Base-by-base conservation (phyloP, 2,797 vertebrate genomes). In the Lithobates pipiens region DNA sequence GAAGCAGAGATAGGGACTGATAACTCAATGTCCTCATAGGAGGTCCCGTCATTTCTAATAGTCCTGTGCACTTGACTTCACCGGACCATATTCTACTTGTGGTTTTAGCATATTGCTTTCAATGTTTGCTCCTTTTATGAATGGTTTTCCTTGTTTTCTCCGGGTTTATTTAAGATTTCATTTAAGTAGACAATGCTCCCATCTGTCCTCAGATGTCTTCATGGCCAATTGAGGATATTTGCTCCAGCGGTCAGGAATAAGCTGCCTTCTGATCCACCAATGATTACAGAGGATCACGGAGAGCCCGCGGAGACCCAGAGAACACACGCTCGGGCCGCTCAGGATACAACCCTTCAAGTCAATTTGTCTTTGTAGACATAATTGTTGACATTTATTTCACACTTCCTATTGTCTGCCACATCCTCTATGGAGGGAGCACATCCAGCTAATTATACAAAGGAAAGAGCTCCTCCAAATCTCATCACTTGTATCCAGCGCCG, bases 401-500 rank as follows among this genome's bases (percentile, higher is more conserved):
- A 75, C 70, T 27, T 82, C 80, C 46, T 36, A 72, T 82, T 82
- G 80, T 82, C 32, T 18, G 15, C 5, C 10, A 82, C 80, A 67
- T 82, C 80, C 80, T 75, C 70, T 8, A 32, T 18, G 15, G 16
- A 67, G 46, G 25, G 76, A 2, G 3, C 10, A n/a, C 18, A 39
- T 32, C 1, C 16, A 63, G 21, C 15, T 76, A 29, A 39, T n/a
- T 57, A 39, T 15, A 63, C 10, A 25, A 7, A 65, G 76, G 76
- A 77, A 77, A 57, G 36, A 61, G 16, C 75, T 8, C 21, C 34
- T 63, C 13, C 4, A n/a, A n/a, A 8, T 36, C n/a, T 39, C 29
- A 63, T 39, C 15, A 10, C 57, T 25, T 11, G 29, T 68, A 68
- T 68, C 65, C 25, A 27, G 27, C 65, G 27, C 11, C 23, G 25